These are phyloP conservation scores for Microtus pennsylvanicus DNA, from an alignment of 2,113 vertebrate species.

Conservation along the genomic window DNA sequence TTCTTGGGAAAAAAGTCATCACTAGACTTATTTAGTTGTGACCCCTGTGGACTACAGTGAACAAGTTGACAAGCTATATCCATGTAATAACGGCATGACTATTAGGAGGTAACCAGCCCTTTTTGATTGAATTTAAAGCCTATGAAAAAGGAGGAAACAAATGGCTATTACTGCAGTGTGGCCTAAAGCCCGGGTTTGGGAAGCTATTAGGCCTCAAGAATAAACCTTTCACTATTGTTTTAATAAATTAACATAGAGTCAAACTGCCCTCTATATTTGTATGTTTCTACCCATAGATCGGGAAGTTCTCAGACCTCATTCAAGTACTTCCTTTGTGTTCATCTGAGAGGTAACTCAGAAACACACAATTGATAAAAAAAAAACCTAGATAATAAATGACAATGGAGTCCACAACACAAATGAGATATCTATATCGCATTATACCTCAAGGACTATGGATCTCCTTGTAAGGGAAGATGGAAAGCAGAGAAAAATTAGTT, in stretches of 20 bases:
- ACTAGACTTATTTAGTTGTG: background rate
- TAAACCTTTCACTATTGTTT: background rate
- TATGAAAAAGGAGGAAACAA: background rate
- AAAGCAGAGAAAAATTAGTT: background rate
- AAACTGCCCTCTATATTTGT: background rate
- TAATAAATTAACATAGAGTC: background rate
- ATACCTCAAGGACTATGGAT: background rate
- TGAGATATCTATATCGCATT: accelerated
- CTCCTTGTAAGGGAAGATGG: background rate
- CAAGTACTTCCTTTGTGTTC: background rate
- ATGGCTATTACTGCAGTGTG: background rate
- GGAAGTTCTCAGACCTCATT: background rate
- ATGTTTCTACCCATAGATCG: background rate
- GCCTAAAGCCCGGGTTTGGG: background rate
- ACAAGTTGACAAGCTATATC: background rate
- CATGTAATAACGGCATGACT: background rate
- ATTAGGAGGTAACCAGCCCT: background rate
- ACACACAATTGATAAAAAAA: background rate
- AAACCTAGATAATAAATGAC: background rate
- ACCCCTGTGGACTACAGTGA: background rate
- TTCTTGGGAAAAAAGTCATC: background rate
- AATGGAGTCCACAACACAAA: background rate
- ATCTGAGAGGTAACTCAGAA: background rate
- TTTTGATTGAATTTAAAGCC: background rate
- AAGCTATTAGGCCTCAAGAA: background rate